These are phyloP conservation scores for Paguma larvata DNA, from an alignment of 2,797 vertebrate species.

Conservation along the genomic window DNA sequence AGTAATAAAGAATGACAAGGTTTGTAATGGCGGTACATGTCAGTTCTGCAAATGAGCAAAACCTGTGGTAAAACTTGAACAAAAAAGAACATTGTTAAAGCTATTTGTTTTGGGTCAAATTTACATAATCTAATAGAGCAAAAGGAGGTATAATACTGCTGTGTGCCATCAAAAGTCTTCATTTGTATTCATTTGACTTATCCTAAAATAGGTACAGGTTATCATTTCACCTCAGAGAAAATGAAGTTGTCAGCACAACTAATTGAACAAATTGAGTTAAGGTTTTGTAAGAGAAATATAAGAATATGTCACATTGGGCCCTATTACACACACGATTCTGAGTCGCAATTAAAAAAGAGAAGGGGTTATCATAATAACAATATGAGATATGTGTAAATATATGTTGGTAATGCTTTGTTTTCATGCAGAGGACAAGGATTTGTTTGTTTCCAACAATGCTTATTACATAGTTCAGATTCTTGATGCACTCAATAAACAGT, in stretches of 20 bases:
- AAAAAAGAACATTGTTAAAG: background rate
- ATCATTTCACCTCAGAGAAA: background rate
- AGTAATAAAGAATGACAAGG: background rate
- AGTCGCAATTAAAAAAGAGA: background rate
- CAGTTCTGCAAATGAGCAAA: background rate
- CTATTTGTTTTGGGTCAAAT: background rate
- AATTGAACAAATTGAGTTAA: background rate
- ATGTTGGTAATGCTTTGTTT: background rate
- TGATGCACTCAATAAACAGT: background rate
- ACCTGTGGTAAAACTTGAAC: background rate
- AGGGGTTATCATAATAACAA: background rate
- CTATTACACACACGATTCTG: background rate
- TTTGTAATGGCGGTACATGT: background rate
- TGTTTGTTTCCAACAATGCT: background rate
- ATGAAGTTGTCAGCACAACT: background rate
- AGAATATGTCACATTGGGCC: no score
- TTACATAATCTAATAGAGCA: background rate
- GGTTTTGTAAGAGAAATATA: background rate
- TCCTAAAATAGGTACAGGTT: background rate
- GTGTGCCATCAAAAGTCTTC: background rate
- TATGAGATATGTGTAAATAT: background rate
- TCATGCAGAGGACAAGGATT: background rate
- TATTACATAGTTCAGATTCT: background rate
- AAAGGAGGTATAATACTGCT: background rate
- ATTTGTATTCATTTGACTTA: background rate